Conservation (phyloP, 23 tunicate genomes). For the Ascidia mentula region DNA sequence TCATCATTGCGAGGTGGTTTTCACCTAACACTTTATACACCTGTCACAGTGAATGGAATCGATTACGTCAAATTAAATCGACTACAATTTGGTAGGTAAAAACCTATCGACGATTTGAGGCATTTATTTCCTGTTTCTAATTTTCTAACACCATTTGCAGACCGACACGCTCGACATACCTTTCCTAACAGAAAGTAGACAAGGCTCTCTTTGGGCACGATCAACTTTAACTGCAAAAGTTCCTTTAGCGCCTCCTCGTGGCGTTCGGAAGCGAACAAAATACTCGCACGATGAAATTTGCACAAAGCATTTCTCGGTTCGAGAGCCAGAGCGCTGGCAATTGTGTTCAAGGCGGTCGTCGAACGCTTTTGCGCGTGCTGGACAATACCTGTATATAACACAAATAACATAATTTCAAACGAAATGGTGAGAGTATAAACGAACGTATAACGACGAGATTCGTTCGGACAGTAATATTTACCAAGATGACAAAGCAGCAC, state of each 20-base stretch:
- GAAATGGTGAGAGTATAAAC: too few species aligned
- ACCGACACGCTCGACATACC: too few species aligned
- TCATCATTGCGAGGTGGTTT: slow-evolving; percentile 83
- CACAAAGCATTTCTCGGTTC: slow-evolving; percentile 88
- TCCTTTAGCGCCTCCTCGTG: slow-evolving; percentile 78
- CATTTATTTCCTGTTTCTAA: too few species aligned
- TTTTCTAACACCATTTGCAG: too few species aligned
- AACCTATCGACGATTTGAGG: not conserved
- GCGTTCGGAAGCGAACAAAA: slow-evolving; percentile 70
- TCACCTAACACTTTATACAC: slow-evolving; percentile 74
- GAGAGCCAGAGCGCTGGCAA: slow-evolving; percentile 54
- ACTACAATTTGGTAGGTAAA: too few species aligned
- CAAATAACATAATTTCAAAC: not conserved
- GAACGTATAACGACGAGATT: too few species aligned
- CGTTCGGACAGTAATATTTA: too few species aligned
- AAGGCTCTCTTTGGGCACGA: slow-evolving; percentile 88
- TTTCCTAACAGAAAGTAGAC: slow-evolving; percentile 91
- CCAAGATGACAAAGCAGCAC: slow-evolving; percentile 88
- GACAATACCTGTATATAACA: slow-evolving; percentile 60
- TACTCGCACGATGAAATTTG: slow-evolving; percentile 77
- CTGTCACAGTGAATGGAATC: slow-evolving; percentile 20
- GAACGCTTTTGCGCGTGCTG: slow-evolving; percentile 81
- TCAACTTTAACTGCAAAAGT: slow-evolving; percentile 56
- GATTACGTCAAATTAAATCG: too few species aligned
- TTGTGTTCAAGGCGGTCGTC: slow-evolving; percentile 64